Evolutionary conservation across 2,797 vertebrate genomes (phyloP).

Genomic region (Limosa lapponica): DNA sequence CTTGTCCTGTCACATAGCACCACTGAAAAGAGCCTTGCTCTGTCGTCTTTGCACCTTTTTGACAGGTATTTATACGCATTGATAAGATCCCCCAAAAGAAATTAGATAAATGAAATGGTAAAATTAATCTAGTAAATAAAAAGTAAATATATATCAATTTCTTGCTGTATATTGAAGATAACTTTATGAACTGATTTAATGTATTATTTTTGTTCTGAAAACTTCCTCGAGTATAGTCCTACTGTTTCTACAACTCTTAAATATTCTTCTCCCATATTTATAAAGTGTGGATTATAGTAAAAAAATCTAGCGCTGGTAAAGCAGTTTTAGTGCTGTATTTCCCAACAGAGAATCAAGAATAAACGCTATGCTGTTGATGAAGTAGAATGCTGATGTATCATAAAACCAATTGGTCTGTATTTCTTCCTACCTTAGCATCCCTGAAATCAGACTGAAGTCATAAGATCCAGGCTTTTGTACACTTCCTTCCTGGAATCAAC

Average conservation of each 20-base stretch:
- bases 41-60: background rate
- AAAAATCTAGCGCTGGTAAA: background rate
- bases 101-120: background rate
- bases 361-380: background rate
- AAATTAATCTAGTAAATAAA: background rate
- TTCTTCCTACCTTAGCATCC: background rate
- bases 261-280: background rate
- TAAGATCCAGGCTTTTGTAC: background rate
- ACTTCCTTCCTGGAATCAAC: background rate
- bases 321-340: background rate
- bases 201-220: background rate
- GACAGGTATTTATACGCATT: background rate
- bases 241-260: background rate
- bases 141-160: background rate
- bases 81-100: background rate
- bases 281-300: background rate
- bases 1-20: background rate
- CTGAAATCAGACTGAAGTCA: background rate
- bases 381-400: background rate
- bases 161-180: background rate
- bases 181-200: background rate
- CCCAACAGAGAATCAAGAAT: background rate
- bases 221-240: background rate
- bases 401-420: background rate
- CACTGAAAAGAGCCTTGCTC: background rate